Conservation (phyloP, 2,888 invertebrate species). For the Branchipolynoe longqiensis region DNA sequence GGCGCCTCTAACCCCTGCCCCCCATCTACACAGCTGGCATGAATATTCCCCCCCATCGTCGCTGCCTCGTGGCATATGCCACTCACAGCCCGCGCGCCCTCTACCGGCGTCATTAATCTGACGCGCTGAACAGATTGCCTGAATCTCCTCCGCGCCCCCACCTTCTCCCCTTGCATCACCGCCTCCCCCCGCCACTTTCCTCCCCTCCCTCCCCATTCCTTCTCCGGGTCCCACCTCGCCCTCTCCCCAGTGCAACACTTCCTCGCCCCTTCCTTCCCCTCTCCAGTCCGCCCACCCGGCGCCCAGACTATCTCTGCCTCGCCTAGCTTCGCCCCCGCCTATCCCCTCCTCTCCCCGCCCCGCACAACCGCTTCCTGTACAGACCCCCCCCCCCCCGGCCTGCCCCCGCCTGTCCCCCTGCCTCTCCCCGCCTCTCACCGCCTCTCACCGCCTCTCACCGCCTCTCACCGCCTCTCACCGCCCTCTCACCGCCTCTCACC, state of each 20-base stretch:
- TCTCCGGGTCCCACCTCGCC: background rate
- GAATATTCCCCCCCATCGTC: conserved; percentile 43
- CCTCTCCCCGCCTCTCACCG: no score
- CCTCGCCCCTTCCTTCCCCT: no score
- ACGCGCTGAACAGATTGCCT: conserved; percentile 35
- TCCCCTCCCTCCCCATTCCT: background rate
- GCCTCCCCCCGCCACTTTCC: conserved; percentile 4
- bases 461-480: no score
- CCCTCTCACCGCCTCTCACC: no score
- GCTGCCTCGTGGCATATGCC: conserved; percentile 41
- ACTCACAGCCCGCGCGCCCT: conserved; percentile 27
- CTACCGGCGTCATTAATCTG: conserved; percentile 8
- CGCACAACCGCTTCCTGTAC: no score
- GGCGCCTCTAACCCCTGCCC: conserved; percentile 14
- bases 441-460: no score
- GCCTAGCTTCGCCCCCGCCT: no score
- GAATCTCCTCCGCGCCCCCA: background rate
- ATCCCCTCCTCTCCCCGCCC: no score
- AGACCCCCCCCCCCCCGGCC: no score
- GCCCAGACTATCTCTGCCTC: no score
- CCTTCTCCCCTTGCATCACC: background rate
- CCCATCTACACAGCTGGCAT: conserved; percentile 23
- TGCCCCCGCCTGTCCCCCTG: no score
- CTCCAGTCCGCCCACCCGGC: no score
- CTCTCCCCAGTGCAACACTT: background rate